Evolutionary conservation across 2,888 invertebrate species (phyloP), one percentile per base, ranked within the genome.

Genomic region (Sericinus montela): DNA sequence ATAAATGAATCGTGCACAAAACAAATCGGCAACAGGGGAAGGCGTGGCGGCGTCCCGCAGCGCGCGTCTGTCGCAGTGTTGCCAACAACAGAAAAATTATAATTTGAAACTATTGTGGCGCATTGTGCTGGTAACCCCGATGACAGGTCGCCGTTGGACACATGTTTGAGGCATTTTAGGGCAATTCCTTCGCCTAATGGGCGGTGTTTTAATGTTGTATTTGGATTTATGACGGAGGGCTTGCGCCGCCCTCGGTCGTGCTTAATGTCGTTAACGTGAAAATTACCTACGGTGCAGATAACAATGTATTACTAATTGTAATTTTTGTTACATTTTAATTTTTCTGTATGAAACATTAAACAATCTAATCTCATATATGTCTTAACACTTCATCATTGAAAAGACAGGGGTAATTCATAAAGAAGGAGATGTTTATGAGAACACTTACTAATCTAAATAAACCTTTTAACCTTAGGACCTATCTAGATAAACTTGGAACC

Each of bases 91-190:
- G 71, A 79, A 82, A 83, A 81, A 72, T 75, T 70, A 80, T 76
- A 85, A 85, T 84, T 83, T 75, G 67, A 63, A 62, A 65, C 80
- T 58, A 67, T 69, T 67, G 65, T 62, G 52, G 54, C 61, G 56
- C 60, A 80, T 84, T 85, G 84, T 84, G 59, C 63, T 80, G 71
- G 81, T 79, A 81, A 70, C 86, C 83, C 84, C 73, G 87, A 86
- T 84, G 87, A 87, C 87, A 87, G 86, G 82, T 87, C 86, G 76
- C 83, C 61, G 75, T 80, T 75, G 78, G 84, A 84, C 87, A 87
- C 86, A 87, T 87, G 86, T 87, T 84, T 77, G 72, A 79, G 78
- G 82, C 85, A 84, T 84, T 86, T 83, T 80, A 66, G 84, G 82
- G 79, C 85, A 81, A 87, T 87, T 87, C 78, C 83, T 81, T 70